These are phyloP conservation scores for Drosophila paramelanica DNA, from an alignment of 2,888 invertebrate genomes.

Conservation along the genomic window DNA sequence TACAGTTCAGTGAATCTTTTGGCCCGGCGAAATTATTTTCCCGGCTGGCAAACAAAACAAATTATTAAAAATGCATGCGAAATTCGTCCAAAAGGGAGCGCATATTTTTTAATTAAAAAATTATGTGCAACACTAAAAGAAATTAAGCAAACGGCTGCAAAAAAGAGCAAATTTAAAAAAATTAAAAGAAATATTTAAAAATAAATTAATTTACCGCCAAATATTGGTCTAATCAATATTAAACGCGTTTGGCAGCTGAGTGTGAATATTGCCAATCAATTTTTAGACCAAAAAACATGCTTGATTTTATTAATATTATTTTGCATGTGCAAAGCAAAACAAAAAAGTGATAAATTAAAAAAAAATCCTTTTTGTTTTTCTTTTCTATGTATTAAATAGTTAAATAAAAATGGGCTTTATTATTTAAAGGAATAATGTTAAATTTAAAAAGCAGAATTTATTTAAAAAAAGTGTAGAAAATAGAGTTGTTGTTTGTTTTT, in stretches of 20 bases:
- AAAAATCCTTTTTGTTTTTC: no score
- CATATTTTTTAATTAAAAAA: slow-evolving; percentile 70
- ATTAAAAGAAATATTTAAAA: neutral
- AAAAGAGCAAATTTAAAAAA: neutral
- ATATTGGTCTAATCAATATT: neutral
- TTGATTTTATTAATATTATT: neutral
- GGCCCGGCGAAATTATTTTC: slow-evolving; percentile 68
- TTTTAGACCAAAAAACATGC: neutral
- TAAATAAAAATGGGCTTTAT: no score
- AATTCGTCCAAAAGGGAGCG: slow-evolving; percentile 46
- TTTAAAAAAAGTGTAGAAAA: no score
- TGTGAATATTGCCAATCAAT: neutral
- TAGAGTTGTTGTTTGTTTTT: no score
- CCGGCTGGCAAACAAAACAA: slow-evolving; percentile 74
- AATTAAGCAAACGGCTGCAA: slow-evolving; percentile 16
- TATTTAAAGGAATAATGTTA: no score
- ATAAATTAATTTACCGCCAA: neutral
- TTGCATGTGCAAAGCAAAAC: neutral
- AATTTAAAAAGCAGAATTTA: no score
- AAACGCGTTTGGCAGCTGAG: neutral
- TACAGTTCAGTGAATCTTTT: slow-evolving; percentile 77
- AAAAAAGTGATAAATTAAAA: neutral
- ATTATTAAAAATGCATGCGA: slow-evolving; percentile 75
- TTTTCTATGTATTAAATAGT: no score
- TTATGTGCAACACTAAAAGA: slow-evolving; percentile 26